These are phyloP conservation scores for Alsophila aescularia DNA, from an alignment of 2,888 invertebrate species.

Conservation along the genomic window DNA sequence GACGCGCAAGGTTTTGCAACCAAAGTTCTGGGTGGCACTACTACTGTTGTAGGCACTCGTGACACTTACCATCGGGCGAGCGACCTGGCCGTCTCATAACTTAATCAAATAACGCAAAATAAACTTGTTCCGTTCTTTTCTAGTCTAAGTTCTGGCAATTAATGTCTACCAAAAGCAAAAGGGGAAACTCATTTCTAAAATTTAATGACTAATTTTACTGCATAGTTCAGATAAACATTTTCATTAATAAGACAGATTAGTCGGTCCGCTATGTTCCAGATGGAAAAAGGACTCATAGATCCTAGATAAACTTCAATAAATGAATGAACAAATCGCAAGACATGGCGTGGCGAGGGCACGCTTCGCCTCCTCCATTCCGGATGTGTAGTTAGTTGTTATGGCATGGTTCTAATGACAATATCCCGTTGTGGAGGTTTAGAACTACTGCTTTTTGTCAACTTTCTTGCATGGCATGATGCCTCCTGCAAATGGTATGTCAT, in stretches of 20 bases:
- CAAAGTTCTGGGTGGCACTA: no score
- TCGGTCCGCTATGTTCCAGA: neutral
- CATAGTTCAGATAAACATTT: neutral
- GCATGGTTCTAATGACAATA: constrained; percentile 79
- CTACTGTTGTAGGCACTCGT: no score
- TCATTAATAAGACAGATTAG: neutral
- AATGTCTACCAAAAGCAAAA: no score
- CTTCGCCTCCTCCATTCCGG: constrained; percentile 80
- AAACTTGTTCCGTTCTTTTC: no score
- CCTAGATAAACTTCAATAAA: constrained; percentile 48
- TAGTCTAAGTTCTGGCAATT: no score
- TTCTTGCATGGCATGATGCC: constrained; percentile 67
- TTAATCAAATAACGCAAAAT: no score
- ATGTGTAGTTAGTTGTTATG: constrained; percentile 80
- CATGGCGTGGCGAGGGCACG: constrained; percentile 62
- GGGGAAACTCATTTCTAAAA: no score
- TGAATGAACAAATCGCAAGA: constrained; percentile 71
- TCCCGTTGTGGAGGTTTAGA: constrained; percentile 71
- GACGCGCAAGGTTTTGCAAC: no score
- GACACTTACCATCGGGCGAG: no score
- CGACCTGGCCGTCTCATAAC: no score
- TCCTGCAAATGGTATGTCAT: constrained; percentile 73
- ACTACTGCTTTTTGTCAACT: constrained; percentile 70
- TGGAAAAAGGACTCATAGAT: neutral
- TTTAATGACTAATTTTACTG: no score